Base-by-base conservation (phyloP, 1,140 invertebrate genomes). In the Tribolium castaneum region DNA sequence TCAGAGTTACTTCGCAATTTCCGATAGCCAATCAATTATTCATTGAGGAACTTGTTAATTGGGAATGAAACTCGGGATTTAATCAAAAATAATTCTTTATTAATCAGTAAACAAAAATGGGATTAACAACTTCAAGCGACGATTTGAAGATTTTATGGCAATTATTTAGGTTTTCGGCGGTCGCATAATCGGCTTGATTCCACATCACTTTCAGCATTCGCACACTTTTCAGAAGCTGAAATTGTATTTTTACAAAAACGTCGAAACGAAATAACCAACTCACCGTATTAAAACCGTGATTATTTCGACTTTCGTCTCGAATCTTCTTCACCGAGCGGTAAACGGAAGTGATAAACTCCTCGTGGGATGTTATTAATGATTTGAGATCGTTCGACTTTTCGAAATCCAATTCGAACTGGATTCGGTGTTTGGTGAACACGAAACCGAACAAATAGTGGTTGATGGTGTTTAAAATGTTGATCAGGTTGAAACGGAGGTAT, bases 401-500 rank as follows among this genome's bases (percentile, higher is more conserved):
- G 16, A 86, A 83, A 73, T 83, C 82, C 12, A 81, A 22, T 52
- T 86, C 81, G 71, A 84, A 86, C 45, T 81, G 78, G 14, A 74
- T 75, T 7, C 79, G 35, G 74, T 50, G 78, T 50, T 83, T 82
- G 12, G 14, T 56, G 30, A 92, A 85, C 59, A 92, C 90, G 85
- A 91, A 89, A 1, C 91, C 91, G 83, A 92, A 91, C 34, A 92
- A 86, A 78, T 92, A 92, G 76, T 90, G 88, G 80, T 92, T 91
- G 56, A 93, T 87, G 56, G 88, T 90, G 72, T 90, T 90, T 56
- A 92, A 87, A 49, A 91, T 89, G 83, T 92, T 90, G 9, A 91
- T 80, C 3, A 92, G 85, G 85, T 89, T 90, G 83, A 92, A 91
- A 75, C 90, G 86, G 6, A 93, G 84, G 25, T 90, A 85, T 71